phyloP scores from a whole-genome alignment of 2,888 invertebrate genomes.

The Neoaliturus tenellus region DNA sequence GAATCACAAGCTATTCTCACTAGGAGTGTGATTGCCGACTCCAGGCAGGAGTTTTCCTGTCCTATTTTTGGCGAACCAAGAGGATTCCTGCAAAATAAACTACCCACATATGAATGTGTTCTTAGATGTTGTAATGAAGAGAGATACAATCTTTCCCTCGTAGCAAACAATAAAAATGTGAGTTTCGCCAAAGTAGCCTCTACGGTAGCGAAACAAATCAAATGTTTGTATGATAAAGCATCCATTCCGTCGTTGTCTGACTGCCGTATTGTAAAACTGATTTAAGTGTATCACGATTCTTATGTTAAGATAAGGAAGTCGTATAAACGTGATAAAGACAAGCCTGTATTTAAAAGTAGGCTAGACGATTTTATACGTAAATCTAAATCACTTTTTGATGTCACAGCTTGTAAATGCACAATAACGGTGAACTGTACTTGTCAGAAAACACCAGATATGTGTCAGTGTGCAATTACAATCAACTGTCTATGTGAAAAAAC shows the following conservation, averaged over 20 bases:
- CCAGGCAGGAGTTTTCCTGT: conserved; percentile 17
- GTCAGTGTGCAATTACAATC: background rate
- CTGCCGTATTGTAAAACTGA: background rate
- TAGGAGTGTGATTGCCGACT: background rate
- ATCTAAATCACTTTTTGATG: conserved; percentile 19
- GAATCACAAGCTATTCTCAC: background rate
- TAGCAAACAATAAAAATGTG: conserved; percentile 22
- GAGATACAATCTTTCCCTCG: background rate
- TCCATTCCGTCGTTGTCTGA: conserved; percentile 10
- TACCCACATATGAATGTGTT: conserved; percentile 32
- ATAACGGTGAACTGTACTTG: conserved; percentile 3
- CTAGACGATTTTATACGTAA: conserved; percentile 32
- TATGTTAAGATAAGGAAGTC: conserved; percentile 13
- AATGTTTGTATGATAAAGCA: conserved; percentile 25
- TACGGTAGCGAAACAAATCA: conserved; percentile 10
- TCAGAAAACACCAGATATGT: conserved; percentile 6
- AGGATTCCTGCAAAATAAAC: conserved; percentile 23
- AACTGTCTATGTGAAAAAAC: background rate
- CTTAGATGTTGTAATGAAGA: conserved; percentile 25
- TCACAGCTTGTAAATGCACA: conserved; percentile 13
- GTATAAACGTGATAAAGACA: conserved; percentile 31
- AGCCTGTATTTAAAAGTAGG: background rate
- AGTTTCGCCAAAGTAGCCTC: conserved; percentile 25
- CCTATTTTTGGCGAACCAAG: conserved; percentile 25
- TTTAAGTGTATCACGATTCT: background rate